Evolutionary conservation across 2,888 invertebrate species (phyloP).

Genomic region (Caenorhabditis imperialis): DNA sequence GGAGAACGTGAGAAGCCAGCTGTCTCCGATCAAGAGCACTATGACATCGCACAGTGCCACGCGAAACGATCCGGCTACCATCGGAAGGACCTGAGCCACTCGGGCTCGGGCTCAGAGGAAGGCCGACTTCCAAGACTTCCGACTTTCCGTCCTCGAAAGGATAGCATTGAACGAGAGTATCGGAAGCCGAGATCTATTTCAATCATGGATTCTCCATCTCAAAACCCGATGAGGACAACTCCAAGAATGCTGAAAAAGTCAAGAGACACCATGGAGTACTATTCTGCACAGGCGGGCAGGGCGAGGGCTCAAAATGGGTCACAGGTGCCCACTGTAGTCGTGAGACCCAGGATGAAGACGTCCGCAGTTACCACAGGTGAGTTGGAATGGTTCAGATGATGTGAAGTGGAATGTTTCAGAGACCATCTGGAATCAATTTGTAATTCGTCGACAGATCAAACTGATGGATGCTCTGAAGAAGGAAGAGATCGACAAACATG

Average conservation of each 20-base stretch:
- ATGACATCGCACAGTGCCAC: constrained; percentile 48
- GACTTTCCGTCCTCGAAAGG: constrained; percentile 6
- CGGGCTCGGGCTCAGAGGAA: background rate
- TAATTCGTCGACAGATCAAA: constrained; percentile 5
- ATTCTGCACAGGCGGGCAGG: constrained; percentile 16
- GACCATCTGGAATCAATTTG: constrained; percentile 36
- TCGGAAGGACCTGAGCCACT: background rate
- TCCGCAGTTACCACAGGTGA: constrained; percentile 16
- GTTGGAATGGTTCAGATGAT: too few relatives aligned
- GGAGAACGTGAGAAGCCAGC: constrained; percentile 41
- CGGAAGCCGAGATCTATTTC: constrained; percentile 26
- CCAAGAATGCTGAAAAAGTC: constrained; percentile 62
- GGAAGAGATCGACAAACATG: constrained; percentile 50
- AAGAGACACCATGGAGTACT: constrained; percentile 42
- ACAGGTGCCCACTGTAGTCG: constrained; percentile 38
- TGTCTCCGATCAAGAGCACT: constrained; percentile 2
- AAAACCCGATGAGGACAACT: constrained; percentile 58
- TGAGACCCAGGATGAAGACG: constrained; percentile 12
- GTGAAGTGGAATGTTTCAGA: too few relatives aligned
- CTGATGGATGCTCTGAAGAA: constrained; percentile 32
- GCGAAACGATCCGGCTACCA: constrained; percentile 12
- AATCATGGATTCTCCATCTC: constrained; percentile 38
- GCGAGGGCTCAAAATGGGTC: constrained; percentile 10
- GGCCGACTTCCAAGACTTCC: background rate
- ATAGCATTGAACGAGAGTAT: constrained; percentile 28